Base-by-base conservation (phyloP, 2,797 vertebrate genomes). In the Onychomys leucogaster region DNA sequence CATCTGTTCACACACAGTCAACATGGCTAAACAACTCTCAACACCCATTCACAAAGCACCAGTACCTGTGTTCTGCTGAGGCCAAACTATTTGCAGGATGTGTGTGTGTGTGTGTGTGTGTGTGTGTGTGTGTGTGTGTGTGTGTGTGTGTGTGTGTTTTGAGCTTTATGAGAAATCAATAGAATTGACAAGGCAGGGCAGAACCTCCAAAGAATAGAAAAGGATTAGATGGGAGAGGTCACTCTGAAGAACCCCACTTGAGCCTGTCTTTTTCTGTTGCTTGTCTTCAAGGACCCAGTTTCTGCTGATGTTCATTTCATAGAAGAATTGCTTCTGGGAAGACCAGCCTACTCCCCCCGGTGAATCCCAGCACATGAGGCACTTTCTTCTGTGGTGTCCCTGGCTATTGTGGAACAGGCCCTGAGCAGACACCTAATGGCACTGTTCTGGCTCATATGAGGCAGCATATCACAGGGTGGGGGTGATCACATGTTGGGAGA, bases 331-430 rank as follows among this genome's bases (percentile, higher is more conserved):
- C 34, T 75, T 27, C 12, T 11, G 8, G 4, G n/a, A 65, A 73
- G 69, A 23, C 0, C 2, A 12, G 49, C 14, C 4, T 32, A 1
- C 2, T 29, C 10, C 19, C 2, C 2, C 16, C 3, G 1, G 34
- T 2, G 32, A 46, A 5, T 16, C 12, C 1, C 2, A 14, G 25
- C 37, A 27, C 2, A 6, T 2, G 13, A 21, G 13, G 4, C 25
- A 17, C 8, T n/a, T 67, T 8, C 32, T 41, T 4, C 87, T 46
- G 84, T 43, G 3, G 8, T 5, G 67, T 4, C 17, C 77, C 32
- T 25, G 1, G 19, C 21, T 49, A 2, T 13, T 27, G 29, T 34
- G 63, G 21, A 43, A 2, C 25, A 13, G 29, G 8, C 7, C 2
- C 9, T 13, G 76, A 80, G 37, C 10, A 4, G 78, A 16, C 6